Evolutionary conservation across 2,113 vertebrate genomes (phyloP).

Genomic region (Syrrhaptes paradoxus): DNA sequence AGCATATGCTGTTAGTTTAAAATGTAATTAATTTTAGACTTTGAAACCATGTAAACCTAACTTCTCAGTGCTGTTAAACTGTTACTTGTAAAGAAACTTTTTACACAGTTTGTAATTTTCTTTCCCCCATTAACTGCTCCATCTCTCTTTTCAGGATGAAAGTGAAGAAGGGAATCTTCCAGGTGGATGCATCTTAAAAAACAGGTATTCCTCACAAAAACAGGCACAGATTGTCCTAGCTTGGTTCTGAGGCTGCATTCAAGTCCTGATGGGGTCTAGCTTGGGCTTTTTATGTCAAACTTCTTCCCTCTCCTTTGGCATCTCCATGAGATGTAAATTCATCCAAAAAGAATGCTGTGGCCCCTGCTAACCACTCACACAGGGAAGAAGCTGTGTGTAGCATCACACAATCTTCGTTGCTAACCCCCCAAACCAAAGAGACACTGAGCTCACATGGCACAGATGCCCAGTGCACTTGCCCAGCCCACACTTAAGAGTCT

Average conservation of each 20-base stretch:
- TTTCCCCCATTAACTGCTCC: constrained; percentile 28
- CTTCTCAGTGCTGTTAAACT: constrained; percentile 72
- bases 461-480: not conserved
- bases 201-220: not conserved
- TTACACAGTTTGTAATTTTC: constrained; percentile 65
- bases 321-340: not conserved
- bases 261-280: not conserved
- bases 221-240: not conserved
- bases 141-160: constrained; percentile 27
- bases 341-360: not conserved
- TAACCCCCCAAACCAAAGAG: not conserved
- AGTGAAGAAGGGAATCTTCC: constrained; percentile 14
- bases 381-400: not conserved
- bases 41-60: constrained; percentile 77
- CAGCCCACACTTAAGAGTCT: not conserved
- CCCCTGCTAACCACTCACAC: not conserved
- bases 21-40: constrained; percentile 81
- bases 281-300: not conserved
- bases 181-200: not conserved
- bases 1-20: constrained; percentile 78
- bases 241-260: not conserved
- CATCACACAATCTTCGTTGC: not conserved
- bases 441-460: not conserved
- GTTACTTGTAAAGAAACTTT: constrained; percentile 75
- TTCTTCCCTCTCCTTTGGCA: not conserved